A percentile compares a stretch with the other conserved stretches of the same genome.
Conservation (phyloP, 2,113 vertebrate genomes). For the Syngnathoides biaculeatus region DNA sequence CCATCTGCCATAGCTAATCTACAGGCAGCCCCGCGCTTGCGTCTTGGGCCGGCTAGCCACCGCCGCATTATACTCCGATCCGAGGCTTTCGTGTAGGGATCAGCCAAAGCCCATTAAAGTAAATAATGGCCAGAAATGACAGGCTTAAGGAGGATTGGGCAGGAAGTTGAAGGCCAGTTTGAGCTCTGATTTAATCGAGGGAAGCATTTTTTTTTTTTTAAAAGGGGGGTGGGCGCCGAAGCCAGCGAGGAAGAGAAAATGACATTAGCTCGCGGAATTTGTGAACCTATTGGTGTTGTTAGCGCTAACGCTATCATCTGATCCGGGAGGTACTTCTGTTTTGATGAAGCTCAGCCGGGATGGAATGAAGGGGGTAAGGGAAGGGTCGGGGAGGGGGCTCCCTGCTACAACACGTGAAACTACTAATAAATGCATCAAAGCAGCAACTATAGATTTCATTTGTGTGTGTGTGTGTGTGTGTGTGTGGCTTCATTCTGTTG, state of each 20-base stretch:
- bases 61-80: constrained; percentile 99
- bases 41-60: constrained; percentile 93
- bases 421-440: not conserved
- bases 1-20: constrained; percentile 99
- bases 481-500: not conserved
- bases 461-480: too few species aligned
- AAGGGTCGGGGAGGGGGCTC: not conserved
- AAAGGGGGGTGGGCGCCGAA: constrained; percentile 55
- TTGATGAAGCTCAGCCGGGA: constrained; percentile 87
- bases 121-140: constrained; percentile 99
- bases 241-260: constrained; percentile 64
- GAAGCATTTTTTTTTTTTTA: constrained; percentile 85
- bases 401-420: not conserved
- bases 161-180: constrained; percentile 99
- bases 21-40: constrained; percentile 93
- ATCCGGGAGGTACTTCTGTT: constrained; percentile 94
- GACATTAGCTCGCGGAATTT: constrained; percentile 95
- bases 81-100: constrained; percentile 97
- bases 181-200: constrained; percentile 99
- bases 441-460: not conserved
- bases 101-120: constrained; percentile 99
- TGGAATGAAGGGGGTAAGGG: constrained; percentile 16
- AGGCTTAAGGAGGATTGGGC: constrained; percentile 99
- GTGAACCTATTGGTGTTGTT: constrained; percentile 90
- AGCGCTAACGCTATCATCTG: constrained; percentile 90